Conservation (phyloP, 2,888 invertebrate genomes). For the Atrina japonica region DNA sequence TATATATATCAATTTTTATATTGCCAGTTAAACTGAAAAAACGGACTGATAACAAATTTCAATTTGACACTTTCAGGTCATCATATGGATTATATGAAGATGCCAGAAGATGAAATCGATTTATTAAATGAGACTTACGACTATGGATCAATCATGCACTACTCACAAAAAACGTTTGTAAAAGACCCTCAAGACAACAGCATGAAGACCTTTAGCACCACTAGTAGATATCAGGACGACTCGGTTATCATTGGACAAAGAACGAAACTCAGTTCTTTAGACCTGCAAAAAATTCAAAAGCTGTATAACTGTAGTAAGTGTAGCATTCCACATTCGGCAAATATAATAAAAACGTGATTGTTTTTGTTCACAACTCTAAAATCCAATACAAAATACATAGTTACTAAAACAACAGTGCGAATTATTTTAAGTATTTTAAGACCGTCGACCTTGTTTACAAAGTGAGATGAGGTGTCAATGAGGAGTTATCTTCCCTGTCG, state of each 20-base stretch:
- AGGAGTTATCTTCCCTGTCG: no score
- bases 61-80: constrained; percentile 23
- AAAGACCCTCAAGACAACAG: constrained; percentile 47
- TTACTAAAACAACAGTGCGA: no score
- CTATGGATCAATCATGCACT: constrained; percentile 91
- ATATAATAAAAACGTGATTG: neutral
- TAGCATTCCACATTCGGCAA: neutral
- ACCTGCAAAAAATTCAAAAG: constrained; percentile 80
- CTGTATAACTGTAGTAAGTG: constrained; percentile 76
- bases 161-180: constrained; percentile 83
- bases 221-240: neutral
- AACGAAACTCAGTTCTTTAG: constrained; percentile 77
- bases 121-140: constrained; percentile 86
- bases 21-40: no score
- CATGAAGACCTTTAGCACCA: constrained; percentile 79
- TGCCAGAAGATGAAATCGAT: constrained; percentile 71
- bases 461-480: no score
- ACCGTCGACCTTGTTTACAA: no score
- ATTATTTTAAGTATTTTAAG: no score
- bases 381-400: no score
- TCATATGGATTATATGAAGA: constrained; percentile 16
- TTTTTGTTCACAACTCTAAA: neutral
- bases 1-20: no score
- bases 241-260: constrained; percentile 84
- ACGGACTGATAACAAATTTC: no score